Evolutionary conservation across 2,888 invertebrate species (phyloP).

Genomic region (Plutella xylostella): DNA sequence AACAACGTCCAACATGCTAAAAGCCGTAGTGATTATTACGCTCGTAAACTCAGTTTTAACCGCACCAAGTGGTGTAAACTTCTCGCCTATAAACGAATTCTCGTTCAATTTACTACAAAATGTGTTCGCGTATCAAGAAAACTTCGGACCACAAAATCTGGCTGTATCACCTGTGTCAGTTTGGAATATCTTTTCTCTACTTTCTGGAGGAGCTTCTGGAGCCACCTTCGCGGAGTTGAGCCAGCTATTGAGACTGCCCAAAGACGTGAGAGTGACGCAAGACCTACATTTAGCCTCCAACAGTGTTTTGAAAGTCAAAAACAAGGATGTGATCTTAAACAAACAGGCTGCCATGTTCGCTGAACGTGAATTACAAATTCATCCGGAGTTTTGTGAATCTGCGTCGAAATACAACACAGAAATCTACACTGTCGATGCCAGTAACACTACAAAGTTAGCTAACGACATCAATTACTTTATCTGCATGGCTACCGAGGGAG

Average conservation of each 20-base stretch:
- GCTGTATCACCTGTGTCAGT: constrained; percentile 75
- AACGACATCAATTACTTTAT: constrained; percentile 76
- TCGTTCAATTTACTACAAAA: constrained; percentile 46
- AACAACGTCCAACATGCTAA: constrained; percentile 32
- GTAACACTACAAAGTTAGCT: constrained; percentile 56
- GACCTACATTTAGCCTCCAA: constrained; percentile 31
- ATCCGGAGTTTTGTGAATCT: constrained; percentile 27
- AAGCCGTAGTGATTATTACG: constrained; percentile 25
- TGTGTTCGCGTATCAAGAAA: constrained; percentile 45
- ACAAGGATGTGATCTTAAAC: constrained; percentile 38
- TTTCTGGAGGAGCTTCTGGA: constrained; percentile 70
- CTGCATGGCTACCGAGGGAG: constrained; percentile 73
- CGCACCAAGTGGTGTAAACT: constrained; percentile 34
- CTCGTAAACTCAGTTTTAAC: constrained; percentile 31
- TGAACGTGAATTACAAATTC: constrained; percentile 24
- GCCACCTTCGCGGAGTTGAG: constrained; percentile 65
- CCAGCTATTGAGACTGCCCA: constrained; percentile 30
- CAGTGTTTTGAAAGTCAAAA: constrained; percentile 39
- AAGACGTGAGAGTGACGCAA: constrained; percentile 22
- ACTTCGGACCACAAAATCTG: constrained; percentile 55
- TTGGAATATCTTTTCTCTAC: constrained; percentile 72
- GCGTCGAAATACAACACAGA: constrained; percentile 59
- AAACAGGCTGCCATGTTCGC: constrained; percentile 48
- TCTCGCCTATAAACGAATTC: constrained; percentile 43
- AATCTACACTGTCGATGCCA: constrained; percentile 68